Evolutionary conservation across 1,140 invertebrate species (phyloP).

Genomic region (Papilio polyxenes): DNA sequence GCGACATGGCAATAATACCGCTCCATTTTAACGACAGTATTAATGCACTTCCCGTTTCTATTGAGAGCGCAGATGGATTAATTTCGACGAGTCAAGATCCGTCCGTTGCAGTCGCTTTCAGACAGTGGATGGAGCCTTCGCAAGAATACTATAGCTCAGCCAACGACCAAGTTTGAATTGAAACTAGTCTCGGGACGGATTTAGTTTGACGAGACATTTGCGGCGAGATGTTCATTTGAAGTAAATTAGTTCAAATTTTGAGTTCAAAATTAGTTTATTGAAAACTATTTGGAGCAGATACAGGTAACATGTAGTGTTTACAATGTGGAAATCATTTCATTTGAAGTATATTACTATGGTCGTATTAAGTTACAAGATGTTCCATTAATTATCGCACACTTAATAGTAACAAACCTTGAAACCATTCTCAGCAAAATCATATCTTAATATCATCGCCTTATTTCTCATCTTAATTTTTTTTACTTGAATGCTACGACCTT

Average conservation of each 20-base stretch:
- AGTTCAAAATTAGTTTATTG: slow-evolving; percentile 10
- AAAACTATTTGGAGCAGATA: background rate
- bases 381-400: background rate
- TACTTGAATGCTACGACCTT: background rate
- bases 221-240: slow-evolving; percentile 56
- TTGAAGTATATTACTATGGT: background rate
- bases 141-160: slow-evolving; percentile 65
- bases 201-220: slow-evolving; percentile 70
- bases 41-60: slow-evolving; percentile 68
- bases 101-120: slow-evolving; percentile 62
- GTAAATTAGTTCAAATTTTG: slow-evolving; percentile 48
- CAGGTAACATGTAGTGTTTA: slow-evolving; percentile 5
- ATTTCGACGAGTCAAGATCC: slow-evolving; percentile 73
- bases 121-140: slow-evolving; percentile 57
- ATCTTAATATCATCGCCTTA: background rate
- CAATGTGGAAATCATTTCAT: background rate
- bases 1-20: background rate
- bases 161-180: slow-evolving; percentile 70
- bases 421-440: background rate
- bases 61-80: slow-evolving; percentile 75
- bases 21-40: slow-evolving; percentile 49
- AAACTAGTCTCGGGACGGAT: slow-evolving; percentile 66
- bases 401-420: background rate
- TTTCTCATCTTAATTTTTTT: background rate
- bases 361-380: background rate